Evolutionary conservation across 2,113 vertebrate species (phyloP), one percentile per base, ranked within the genome.

Genomic region (Rhinoderma darwinii): DNA sequence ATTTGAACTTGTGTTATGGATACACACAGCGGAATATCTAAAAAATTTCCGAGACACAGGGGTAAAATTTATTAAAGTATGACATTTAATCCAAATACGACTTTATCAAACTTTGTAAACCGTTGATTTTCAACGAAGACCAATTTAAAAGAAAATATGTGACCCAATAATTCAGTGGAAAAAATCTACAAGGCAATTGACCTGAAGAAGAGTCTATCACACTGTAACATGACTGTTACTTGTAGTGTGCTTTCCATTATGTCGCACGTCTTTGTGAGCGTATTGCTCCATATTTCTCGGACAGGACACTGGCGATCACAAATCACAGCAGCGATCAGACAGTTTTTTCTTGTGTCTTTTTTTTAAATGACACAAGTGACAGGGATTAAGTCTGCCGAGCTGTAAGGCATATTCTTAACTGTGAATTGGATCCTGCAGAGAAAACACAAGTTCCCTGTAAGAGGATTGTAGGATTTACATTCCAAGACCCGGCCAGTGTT

Each of bases 391-490:
- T 44, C 35, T 56, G 77, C 66, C 66, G 37, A 73, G 78, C 47
- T 87, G 47, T 54, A 80, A 87, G 74, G 76, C 66, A 35, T 17
- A 87, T 59, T 87, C 66, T 82, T 32, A 59, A 32, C 50, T 32
- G 37, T 87, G 85, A 87, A 82, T 81, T 59, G 68, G 85, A 73
- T 66, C 85, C 85, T 80, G 85, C 76, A 72, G 85, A 82, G 85
- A 87, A 82, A 82, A 87, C 85, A 87, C 85, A 82, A 87, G 75
- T 87, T 87, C 66, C 78, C 85, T 56, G 39, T 87, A 87, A 87
- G 78, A 82, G 85, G 85, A 87, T 87, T 87, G 85, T 47, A 32
- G 68, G 85, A 87, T 87, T 87, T 87, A 81, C 63, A 87, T 87
- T 87, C 85, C 85, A 87, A 37, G 77, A 35, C 85, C 41, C 37